Percentiles rank a stretch among this genome's conserved stretches.
Evolutionary conservation across 2,113 vertebrate genomes (phyloP).

Genomic region (Hydropotes inermis): DNA sequence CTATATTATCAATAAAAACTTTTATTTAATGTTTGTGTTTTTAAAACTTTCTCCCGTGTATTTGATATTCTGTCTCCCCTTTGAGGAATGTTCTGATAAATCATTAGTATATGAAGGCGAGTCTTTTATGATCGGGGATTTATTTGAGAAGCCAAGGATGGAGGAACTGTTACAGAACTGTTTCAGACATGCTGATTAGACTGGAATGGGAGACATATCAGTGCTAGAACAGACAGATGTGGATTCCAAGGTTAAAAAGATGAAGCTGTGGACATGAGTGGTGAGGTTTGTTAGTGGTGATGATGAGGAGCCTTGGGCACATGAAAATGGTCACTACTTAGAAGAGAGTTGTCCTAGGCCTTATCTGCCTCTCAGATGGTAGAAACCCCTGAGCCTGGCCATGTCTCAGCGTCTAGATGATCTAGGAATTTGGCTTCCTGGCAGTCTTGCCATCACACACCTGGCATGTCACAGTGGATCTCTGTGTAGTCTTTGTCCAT

Average conservation of each 20-base stretch:
- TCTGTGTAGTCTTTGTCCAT: not conserved
- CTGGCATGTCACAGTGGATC: not conserved
- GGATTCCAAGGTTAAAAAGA: not conserved
- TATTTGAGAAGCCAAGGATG: not conserved
- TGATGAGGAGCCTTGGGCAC: not conserved
- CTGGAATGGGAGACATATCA: not conserved
- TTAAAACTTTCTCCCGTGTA: not conserved
- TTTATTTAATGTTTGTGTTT: not conserved
- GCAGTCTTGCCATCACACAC: not conserved
- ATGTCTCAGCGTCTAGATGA: not conserved
- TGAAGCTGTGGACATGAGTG: not conserved
- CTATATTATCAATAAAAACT: not conserved
- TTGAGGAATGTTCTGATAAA: conserved; percentile 27
- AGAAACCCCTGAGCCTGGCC: not conserved
- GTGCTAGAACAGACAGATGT: not conserved
- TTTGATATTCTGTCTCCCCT: not conserved
- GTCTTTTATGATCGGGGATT: not conserved
- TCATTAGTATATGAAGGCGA: not conserved
- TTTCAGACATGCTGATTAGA: not conserved
- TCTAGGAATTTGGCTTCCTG: not conserved
- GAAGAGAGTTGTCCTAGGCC: not conserved
- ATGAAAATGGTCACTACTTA: not conserved
- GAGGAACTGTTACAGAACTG: not conserved
- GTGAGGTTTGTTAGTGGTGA: not conserved
- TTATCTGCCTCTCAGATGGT: not conserved